A percentile compares a stretch with the other conserved stretches of the same genome.
These are phyloP conservation scores for Chrysodeixis includens DNA, from an alignment of 2,888 invertebrate genomes.

Conservation along the genomic window DNA sequence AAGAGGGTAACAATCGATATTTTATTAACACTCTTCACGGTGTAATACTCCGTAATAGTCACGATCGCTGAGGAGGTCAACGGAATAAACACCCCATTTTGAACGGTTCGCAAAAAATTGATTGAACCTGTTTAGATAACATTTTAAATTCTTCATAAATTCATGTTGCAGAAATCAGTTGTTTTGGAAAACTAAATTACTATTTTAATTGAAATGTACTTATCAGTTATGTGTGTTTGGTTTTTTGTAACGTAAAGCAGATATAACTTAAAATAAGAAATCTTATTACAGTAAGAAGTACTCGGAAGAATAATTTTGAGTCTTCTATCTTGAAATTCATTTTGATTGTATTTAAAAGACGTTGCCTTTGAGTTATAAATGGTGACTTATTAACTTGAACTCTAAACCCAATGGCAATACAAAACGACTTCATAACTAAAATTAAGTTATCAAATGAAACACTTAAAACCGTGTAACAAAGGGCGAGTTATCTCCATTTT, in stretches of 20 bases:
- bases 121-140: conserved; percentile 25
- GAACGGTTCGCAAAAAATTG: conserved; percentile 44
- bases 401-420: not conserved
- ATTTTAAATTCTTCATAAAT: conserved; percentile 40
- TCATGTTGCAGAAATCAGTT: conserved; percentile 7
- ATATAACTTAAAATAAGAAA: no score
- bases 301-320: no score
- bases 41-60: conserved; percentile 45
- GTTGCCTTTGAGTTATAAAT: not conserved
- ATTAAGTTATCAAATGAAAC: conserved; percentile 3
- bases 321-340: conserved; percentile 7
- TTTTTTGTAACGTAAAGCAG: no score
- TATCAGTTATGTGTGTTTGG: no score
- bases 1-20: conserved; percentile 50
- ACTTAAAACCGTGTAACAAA: not conserved
- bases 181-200: not conserved
- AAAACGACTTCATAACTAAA: conserved; percentile 2
- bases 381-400: not conserved
- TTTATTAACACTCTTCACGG: conserved; percentile 49
- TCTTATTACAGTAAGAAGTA: no score
- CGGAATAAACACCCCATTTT: conserved; percentile 47
- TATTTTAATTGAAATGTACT: no score
- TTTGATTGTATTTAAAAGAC: not conserved
- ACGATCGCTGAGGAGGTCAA: conserved; percentile 38
- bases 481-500: conserved; percentile 8